phyloP scores from a whole-genome alignment of 2,113 vertebrate genomes.

The Ploceus nigricollis region DNA sequence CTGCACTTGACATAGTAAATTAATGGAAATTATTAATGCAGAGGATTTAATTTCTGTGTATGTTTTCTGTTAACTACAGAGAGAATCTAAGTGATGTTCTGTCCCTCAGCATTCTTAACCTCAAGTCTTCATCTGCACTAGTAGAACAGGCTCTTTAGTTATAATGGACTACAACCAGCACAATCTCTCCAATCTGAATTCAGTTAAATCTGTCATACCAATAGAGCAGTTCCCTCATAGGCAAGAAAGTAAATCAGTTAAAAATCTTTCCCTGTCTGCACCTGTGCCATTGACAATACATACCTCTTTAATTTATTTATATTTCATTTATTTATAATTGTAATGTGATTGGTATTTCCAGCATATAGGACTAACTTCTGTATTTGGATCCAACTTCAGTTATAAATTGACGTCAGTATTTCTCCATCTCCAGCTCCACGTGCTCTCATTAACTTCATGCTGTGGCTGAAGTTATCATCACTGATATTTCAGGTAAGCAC shows the following conservation, averaged over 20 bases:
- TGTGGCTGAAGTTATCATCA: neutral
- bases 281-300: neutral
- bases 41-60: neutral
- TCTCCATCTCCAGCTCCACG: neutral
- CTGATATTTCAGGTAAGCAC: neutral
- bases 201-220: neutral
- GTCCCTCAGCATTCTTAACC: neutral
- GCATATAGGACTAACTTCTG: neutral
- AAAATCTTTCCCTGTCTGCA: neutral
- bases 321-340: neutral
- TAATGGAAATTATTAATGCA: neutral
- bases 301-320: neutral
- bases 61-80: neutral
- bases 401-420: neutral
- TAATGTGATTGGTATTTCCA: neutral
- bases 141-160: neutral
- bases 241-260: neutral
- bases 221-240: neutral
- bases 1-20: conserved; percentile 11
- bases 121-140: neutral
- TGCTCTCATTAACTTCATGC: neutral
- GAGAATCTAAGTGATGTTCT: neutral
- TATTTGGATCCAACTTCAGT: neutral
- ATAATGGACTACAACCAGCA: neutral
- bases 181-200: neutral